Conservation (phyloP, 2,888 invertebrate genomes). For the Caenorhabditis sulstoni region DNA sequence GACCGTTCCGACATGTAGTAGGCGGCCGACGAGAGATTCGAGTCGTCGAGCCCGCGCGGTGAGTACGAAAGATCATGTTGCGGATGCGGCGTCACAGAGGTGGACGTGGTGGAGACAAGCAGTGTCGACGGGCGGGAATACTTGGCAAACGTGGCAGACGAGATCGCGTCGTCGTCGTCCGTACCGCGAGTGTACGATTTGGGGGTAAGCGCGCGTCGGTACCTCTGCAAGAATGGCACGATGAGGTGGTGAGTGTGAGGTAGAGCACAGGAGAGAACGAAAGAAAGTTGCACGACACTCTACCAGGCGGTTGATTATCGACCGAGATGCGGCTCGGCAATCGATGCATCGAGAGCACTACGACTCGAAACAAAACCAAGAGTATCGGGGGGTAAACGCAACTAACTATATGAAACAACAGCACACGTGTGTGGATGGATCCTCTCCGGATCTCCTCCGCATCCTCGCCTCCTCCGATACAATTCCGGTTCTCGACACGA, state of each 20-base stretch:
- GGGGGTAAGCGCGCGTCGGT: slow-evolving; percentile 51
- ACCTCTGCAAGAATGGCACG: slow-evolving; percentile 45
- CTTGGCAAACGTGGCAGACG: slow-evolving; percentile 49
- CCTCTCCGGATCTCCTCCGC: too few species aligned
- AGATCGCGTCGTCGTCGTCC: slow-evolving; percentile 43
- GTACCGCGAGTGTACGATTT: slow-evolving; percentile 39
- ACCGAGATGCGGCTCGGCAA: too few species aligned
- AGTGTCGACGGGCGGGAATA: slow-evolving; percentile 45
- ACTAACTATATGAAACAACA: too few species aligned
- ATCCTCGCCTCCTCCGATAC: too few species aligned
- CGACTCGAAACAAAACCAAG: too few species aligned
- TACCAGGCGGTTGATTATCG: too few species aligned
- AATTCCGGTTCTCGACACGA: too few species aligned
- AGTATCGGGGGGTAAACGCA: too few species aligned
- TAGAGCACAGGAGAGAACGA: too few species aligned
- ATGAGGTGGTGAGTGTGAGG: neutral
- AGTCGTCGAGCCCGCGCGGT: slow-evolving; percentile 39
- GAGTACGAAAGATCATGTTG: slow-evolving; percentile 49
- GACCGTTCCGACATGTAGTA: slow-evolving; percentile 68
- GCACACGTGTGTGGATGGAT: too few species aligned
- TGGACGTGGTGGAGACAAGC: slow-evolving; percentile 35
- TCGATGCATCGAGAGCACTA: too few species aligned
- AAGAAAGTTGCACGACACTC: too few species aligned
- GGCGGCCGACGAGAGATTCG: slow-evolving; percentile 56
- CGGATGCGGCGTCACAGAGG: neutral